Percentiles rank a stretch among this genome's conserved stretches.
phyloP scores from a whole-genome alignment of 2,797 vertebrate species.

The Anableps anableps region DNA sequence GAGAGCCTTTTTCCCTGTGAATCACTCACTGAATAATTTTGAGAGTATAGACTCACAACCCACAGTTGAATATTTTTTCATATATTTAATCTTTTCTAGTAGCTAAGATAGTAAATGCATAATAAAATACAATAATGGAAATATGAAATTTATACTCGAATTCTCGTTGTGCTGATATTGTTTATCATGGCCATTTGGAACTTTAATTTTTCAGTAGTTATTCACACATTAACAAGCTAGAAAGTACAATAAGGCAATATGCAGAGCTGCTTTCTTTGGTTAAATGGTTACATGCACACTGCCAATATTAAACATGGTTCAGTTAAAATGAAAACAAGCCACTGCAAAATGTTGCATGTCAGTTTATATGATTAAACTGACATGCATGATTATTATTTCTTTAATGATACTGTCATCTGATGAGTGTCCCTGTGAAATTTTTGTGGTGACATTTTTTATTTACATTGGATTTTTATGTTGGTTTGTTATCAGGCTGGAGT shows the following conservation, averaged over 20 bases:
- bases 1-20: too few species aligned
- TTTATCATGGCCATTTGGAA: slow-evolving; percentile 11
- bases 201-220: slow-evolving; percentile 34
- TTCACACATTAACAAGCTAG: slow-evolving; percentile 29
- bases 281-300: slow-evolving; percentile 18
- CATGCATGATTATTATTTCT: slow-evolving; percentile 22
- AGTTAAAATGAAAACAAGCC: slow-evolving; percentile 33
- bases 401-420: slow-evolving; percentile 26
- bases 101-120: too few species aligned
- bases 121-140: slow-evolving; percentile 37
- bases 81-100: too few species aligned
- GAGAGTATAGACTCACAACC: too few species aligned
- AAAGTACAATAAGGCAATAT: slow-evolving; percentile 21
- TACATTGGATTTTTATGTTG: slow-evolving; percentile 32
- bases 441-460: slow-evolving; percentile 48
- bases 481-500: slow-evolving; percentile 3
- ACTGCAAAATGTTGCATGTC: slow-evolving; percentile 42
- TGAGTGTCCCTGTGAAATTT: slow-evolving; percentile 41
- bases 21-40: too few species aligned
- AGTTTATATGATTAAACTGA: slow-evolving; percentile 37
- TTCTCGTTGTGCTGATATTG: slow-evolving; percentile 34
- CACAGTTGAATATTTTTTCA: too few species aligned
- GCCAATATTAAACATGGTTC: slow-evolving; percentile 40
- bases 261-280: slow-evolving; percentile 29
- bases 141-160: slow-evolving; percentile 15